Evolutionary conservation across 1,140 invertebrate genomes (phyloP).

Genomic region (Leptonema lineaticorne): DNA sequence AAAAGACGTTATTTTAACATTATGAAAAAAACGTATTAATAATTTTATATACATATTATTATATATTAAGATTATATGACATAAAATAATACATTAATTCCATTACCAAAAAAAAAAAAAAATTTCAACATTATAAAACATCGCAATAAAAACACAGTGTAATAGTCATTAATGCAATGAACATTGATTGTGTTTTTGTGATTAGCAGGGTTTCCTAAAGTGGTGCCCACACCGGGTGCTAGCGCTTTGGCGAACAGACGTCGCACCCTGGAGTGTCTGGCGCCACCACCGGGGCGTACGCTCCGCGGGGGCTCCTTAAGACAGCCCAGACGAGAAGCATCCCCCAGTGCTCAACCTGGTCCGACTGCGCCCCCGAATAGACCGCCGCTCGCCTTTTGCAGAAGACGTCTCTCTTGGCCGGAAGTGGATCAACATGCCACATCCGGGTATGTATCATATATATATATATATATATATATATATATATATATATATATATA

Average conservation of each 20-base stretch:
- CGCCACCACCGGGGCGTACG: conserved; percentile 55
- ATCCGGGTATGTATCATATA: conserved; percentile 65
- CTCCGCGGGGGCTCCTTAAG: conserved; percentile 62
- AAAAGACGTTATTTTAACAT: too few relatives aligned
- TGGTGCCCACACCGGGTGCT: conserved; percentile 66
- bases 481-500: background rate
- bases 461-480: background rate
- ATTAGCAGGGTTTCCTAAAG: conserved; percentile 62
- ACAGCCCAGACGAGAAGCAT: conserved; percentile 49
- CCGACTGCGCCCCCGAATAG: conserved; percentile 60
- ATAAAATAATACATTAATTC: background rate
- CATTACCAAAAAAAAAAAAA: too few relatives aligned
- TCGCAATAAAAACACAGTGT: too few relatives aligned
- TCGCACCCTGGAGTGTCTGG: conserved; percentile 62
- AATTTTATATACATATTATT: too few relatives aligned
- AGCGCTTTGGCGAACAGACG: conserved; percentile 55
- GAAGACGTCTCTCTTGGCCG: conserved; percentile 74
- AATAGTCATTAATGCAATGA: too few relatives aligned
- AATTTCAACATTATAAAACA: too few relatives aligned
- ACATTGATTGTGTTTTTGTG: conserved; percentile 37
- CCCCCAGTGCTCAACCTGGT: conserved; percentile 48
- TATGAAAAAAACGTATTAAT: too few relatives aligned
- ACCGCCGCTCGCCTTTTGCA: conserved; percentile 68
- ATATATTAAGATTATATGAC: too few relatives aligned
- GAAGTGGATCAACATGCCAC: conserved; percentile 78